Base-by-base conservation (phyloP, 2,113 vertebrate genomes). In the Entomyzon cyanotis region DNA sequence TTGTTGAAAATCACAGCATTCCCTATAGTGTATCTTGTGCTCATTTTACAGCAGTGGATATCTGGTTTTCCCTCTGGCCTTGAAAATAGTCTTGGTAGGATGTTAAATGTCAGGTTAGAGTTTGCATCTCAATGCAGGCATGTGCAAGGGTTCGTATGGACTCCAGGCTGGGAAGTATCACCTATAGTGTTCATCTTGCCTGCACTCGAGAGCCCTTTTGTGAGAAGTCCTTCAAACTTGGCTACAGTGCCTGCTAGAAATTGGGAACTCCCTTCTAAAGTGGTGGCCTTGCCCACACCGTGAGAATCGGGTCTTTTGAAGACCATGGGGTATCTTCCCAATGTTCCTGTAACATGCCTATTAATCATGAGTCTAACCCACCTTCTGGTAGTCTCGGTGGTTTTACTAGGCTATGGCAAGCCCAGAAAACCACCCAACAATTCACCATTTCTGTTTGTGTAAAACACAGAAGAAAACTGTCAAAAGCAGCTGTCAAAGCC, bases 331-430 rank as follows among this genome's bases (percentile, higher is more conserved):
- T 60, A 8, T 46, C 22, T 63, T 88, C 67, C 64, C 28, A 27
- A 0, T 49, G 13, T 44, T 46, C 28, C 47, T 1, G 1, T 24
- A 9, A 46, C 14, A 4, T 6, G 22, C 62, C 49, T 62, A 7
- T 31, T 52, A 81, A 39, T 31, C 9, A 4, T 2, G 15, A 56
- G 33, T 39, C 42, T 59, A 33, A 22, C 50, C 12, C 42, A n/a
- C 11, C 24, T 60, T 42, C 60, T 58, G 73, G 28, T 28, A 44
- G 12, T 16, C 59, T 20, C 1, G 2, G 55, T 65, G 46, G 44
- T 80, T 91, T 80, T 81, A 41, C 37, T 15, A 16, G 65, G 56
- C 55, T 74, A 10, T 30, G 53, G 39, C 74, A 42, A 81, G 69
- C 76, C 33, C 49, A 53, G 52, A 65, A 86, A 85, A 20, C 37